Percentiles rank a stretch among this genome's conserved stretches.
Conservation (phyloP, 2,888 invertebrate species). For the Chymomyza procnemis region DNA sequence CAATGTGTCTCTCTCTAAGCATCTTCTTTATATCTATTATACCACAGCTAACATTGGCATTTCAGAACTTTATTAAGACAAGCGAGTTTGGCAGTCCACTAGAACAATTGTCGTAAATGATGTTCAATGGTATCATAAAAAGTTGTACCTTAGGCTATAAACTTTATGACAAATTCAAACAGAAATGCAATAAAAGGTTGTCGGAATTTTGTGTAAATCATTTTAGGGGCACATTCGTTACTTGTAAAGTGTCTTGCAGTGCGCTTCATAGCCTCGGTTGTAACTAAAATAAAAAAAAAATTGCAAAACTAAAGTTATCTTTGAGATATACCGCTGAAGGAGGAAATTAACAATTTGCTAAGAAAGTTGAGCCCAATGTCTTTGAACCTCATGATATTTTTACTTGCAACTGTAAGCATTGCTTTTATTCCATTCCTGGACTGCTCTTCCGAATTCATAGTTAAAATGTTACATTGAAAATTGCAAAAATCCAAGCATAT, state of each 20-base stretch:
- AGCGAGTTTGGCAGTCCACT: conserved; percentile 21
- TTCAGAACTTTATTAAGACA: conserved; percentile 55
- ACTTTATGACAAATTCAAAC: conserved; percentile 37
- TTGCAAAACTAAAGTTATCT: too few species aligned
- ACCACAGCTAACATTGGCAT: background rate
- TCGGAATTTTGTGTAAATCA: background rate
- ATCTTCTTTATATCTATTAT: background rate
- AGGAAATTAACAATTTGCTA: too few species aligned
- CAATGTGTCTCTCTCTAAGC: background rate
- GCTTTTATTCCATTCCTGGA: too few species aligned
- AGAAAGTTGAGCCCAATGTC: too few species aligned
- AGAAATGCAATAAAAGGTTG: conserved; percentile 27
- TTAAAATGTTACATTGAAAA: too few species aligned
- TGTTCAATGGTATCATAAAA: conserved; percentile 73
- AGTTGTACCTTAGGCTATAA: conserved; percentile 39
- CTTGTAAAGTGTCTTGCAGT: background rate
- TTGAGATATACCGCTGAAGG: too few species aligned
- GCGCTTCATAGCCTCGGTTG: background rate
- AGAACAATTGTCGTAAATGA: conserved; percentile 73
- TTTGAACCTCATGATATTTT: too few species aligned
- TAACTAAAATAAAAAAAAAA: too few species aligned
- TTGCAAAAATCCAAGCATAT: too few species aligned
- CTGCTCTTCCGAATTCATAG: too few species aligned
- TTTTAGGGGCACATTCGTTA: background rate
- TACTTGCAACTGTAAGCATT: too few species aligned